Conservation (phyloP, 1,140 invertebrate species). For the Coelopa frigida region DNA sequence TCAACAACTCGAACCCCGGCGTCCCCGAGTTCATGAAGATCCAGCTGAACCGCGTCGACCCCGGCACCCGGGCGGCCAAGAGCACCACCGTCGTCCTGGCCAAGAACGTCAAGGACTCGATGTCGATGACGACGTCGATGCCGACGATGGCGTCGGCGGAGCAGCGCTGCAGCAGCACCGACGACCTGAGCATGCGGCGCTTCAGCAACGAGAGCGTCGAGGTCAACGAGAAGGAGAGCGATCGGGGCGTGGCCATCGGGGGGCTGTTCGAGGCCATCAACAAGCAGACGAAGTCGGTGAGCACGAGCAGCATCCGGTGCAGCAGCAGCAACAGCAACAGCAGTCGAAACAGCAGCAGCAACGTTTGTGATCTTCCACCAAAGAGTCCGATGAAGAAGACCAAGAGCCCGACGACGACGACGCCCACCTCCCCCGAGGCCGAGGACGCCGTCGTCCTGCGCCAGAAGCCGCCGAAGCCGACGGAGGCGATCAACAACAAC, state of each 20-base stretch:
- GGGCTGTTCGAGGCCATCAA: constrained; percentile 7
- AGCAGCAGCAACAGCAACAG: constrained; percentile 23
- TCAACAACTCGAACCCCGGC: not conserved
- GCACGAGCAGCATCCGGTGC: constrained; percentile 25
- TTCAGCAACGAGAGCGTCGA: constrained; percentile 49
- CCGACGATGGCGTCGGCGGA: constrained; percentile 16
- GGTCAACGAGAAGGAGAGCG: constrained; percentile 37
- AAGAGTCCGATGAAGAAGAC: constrained; percentile 17
- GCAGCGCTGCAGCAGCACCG: constrained; percentile 25
- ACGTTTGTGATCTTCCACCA: constrained; percentile 11
- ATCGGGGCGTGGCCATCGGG: constrained; percentile 16
- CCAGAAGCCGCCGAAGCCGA: not conserved
- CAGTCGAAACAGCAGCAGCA: constrained; percentile 15
- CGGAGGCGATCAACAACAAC: constrained; percentile 13
- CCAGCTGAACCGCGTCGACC: constrained; percentile 60
- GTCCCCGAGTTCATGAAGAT: constrained; percentile 66
- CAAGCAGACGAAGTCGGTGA: constrained; percentile 20
- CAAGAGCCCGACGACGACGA: constrained; percentile 11
- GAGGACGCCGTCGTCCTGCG: not conserved
- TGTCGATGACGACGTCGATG: not conserved
- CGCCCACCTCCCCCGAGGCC: not conserved
- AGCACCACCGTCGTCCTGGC: constrained; percentile 54
- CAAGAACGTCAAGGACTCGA: constrained; percentile 43
- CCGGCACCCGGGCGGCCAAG: constrained; percentile 39
- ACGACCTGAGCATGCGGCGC: constrained; percentile 40